Conservation (phyloP, 1,140 invertebrate genomes). For the Trachymyrmex cornetzi region DNA sequence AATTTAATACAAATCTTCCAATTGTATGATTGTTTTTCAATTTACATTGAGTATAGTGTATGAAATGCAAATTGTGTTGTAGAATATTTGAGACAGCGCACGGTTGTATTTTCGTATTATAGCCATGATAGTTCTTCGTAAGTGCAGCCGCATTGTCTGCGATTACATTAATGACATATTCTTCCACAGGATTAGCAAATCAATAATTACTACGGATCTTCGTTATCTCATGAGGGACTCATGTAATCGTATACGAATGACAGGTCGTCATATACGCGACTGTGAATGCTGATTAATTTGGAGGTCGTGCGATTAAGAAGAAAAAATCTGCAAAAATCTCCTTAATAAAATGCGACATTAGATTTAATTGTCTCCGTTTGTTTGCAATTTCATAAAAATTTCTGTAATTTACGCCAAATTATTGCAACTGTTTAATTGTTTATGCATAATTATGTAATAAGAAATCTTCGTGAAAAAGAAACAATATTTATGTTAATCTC, state of each 20-base stretch:
- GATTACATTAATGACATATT: constrained; percentile 71
- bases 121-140: constrained; percentile 46
- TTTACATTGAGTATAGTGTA: background rate
- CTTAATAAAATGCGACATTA: constrained; percentile 11
- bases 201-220: constrained; percentile 71
- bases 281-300: constrained; percentile 37
- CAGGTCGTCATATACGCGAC: constrained; percentile 19
- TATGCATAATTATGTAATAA: background rate
- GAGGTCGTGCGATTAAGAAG: constrained; percentile 43
- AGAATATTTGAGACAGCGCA: constrained; percentile 18
- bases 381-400: background rate
- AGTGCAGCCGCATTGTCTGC: constrained; percentile 44
- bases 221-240: constrained; percentile 63
- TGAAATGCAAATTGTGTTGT: constrained; percentile 1
- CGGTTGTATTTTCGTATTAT: constrained; percentile 29
- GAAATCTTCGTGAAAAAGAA: background rate
- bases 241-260: constrained; percentile 56
- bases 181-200: constrained; percentile 54
- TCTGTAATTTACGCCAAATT: background rate
- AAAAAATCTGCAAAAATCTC: background rate
- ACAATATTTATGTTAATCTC: background rate
- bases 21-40: background rate
- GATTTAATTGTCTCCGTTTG: background rate
- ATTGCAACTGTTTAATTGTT: background rate
- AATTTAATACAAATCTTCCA: too few species aligned